Evolutionary conservation across 2,797 vertebrate genomes (phyloP).

Genomic region (Acanthiza pusilla): DNA sequence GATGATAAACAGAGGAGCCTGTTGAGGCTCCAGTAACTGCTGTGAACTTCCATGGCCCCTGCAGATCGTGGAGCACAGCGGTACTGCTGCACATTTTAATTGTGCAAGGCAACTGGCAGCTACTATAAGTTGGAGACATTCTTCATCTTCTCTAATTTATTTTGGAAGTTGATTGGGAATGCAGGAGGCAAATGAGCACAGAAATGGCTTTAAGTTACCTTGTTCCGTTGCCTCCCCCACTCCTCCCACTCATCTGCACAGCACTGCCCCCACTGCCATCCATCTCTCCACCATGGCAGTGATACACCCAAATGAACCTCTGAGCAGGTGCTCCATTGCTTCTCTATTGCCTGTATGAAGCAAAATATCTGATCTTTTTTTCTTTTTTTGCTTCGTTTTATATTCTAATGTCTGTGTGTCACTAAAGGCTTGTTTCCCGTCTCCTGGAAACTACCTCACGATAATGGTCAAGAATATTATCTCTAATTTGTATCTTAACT

Average conservation of each 20-base stretch:
- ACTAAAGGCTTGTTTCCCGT: not conserved
- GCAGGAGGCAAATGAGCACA: not conserved
- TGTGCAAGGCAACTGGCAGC: not conserved
- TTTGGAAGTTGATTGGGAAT: not conserved
- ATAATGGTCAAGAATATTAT: not conserved
- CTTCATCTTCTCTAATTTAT: slow-evolving; percentile 15
- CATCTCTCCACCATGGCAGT: not conserved
- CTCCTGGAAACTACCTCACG: not conserved
- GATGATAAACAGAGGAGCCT: not conserved
- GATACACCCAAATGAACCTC: not conserved
- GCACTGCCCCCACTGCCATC: not conserved
- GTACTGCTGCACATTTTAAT: not conserved
- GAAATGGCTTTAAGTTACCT: not conserved
- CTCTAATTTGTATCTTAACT: not conserved
- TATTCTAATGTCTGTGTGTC: not conserved
- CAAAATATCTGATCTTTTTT: not conserved
- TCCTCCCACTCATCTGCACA: slow-evolving; percentile 40
- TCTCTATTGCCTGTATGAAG: not conserved
- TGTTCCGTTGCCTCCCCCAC: not conserved
- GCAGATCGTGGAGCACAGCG: not conserved
- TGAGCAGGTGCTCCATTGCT: not conserved
- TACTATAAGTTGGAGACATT: not conserved
- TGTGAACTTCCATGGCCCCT: not conserved
- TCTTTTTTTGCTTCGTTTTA: not conserved
- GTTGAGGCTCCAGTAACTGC: not conserved